phyloP scores from a whole-genome alignment of 2,888 invertebrate genomes.

The Trypoxylon attenuatum region DNA sequence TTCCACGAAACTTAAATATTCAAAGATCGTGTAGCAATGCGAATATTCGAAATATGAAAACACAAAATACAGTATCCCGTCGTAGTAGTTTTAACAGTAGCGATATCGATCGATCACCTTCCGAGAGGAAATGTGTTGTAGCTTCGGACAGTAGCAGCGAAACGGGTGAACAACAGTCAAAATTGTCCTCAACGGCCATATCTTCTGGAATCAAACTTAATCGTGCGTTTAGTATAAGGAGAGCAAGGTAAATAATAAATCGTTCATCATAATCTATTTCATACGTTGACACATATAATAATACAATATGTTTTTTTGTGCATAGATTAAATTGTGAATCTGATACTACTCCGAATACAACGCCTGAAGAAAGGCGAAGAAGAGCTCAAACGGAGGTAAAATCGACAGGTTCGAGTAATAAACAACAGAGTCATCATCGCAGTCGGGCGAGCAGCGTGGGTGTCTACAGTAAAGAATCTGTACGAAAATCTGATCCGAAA shows the following conservation, averaged over 20 bases:
- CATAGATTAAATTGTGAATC: constrained; percentile 62
- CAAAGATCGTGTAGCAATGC: constrained; percentile 76
- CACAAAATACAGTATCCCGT: constrained; percentile 51
- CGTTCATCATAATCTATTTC: too few species aligned
- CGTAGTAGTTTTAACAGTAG: constrained; percentile 65
- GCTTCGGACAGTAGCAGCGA: constrained; percentile 67
- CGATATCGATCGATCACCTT: constrained; percentile 52
- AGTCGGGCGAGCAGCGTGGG: constrained; percentile 54
- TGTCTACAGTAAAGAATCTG: constrained; percentile 51
- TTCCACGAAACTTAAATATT: constrained; percentile 59
- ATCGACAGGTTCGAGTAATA: constrained; percentile 44
- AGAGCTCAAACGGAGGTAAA: constrained; percentile 59
- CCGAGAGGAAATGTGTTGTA: constrained; percentile 46
- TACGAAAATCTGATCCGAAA: constrained; percentile 60
- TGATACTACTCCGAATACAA: constrained; percentile 66
- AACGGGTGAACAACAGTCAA: constrained; percentile 58
- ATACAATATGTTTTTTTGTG: not conserved
- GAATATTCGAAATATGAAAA: constrained; percentile 68
- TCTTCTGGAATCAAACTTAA: constrained; percentile 67
- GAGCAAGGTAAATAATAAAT: constrained; percentile 64
- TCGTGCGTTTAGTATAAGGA: constrained; percentile 64
- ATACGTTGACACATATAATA: too few species aligned
- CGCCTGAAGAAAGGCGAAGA: constrained; percentile 63
- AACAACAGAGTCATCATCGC: constrained; percentile 59
- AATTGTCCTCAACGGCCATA: constrained; percentile 45